Percentiles rank a stretch among this genome's conserved stretches.
These are phyloP conservation scores for Microtus montanus DNA, from an alignment of 2,113 vertebrate species.

Conservation along the genomic window DNA sequence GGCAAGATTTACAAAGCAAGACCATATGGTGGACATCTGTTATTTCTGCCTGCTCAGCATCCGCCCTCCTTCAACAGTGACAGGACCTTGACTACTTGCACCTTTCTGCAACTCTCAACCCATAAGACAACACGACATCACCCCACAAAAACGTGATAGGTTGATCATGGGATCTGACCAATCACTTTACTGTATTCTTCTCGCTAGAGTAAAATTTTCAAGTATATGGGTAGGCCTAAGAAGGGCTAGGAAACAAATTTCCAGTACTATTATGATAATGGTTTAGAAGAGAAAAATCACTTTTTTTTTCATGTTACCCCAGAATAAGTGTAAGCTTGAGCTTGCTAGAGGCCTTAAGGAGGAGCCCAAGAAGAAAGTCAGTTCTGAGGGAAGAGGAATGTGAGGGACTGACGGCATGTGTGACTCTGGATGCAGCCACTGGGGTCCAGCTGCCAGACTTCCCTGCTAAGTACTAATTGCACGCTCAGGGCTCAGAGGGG, in stretches of 20 bases:
- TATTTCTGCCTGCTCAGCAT: not conserved
- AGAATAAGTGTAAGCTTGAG: not conserved
- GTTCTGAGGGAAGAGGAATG: not conserved
- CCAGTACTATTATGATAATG: not conserved
- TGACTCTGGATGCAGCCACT: not conserved
- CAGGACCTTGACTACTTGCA: not conserved
- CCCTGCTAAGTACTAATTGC: slow-evolving; percentile 28
- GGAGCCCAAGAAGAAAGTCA: slow-evolving; percentile 7
- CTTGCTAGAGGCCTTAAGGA: not conserved
- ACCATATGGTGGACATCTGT: not conserved
- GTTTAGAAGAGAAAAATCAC: not conserved
- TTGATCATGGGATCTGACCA: not conserved
- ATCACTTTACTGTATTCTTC: not conserved
- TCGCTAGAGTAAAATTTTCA: not conserved
- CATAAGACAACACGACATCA: not conserved
- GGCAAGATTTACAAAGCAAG: not conserved
- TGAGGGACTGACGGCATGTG: not conserved
- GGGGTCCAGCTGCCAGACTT: not conserved
- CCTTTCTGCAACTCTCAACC: not conserved
- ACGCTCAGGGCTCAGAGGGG: not conserved
- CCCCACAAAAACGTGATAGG: not conserved
- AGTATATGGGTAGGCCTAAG: not conserved
- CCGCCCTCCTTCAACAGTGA: not conserved
- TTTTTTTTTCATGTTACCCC: not conserved
- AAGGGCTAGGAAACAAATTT: not conserved